These are phyloP conservation scores for Campylorhamphus procurvoides DNA, from an alignment of 2,113 vertebrate genomes.

Conservation along the genomic window DNA sequence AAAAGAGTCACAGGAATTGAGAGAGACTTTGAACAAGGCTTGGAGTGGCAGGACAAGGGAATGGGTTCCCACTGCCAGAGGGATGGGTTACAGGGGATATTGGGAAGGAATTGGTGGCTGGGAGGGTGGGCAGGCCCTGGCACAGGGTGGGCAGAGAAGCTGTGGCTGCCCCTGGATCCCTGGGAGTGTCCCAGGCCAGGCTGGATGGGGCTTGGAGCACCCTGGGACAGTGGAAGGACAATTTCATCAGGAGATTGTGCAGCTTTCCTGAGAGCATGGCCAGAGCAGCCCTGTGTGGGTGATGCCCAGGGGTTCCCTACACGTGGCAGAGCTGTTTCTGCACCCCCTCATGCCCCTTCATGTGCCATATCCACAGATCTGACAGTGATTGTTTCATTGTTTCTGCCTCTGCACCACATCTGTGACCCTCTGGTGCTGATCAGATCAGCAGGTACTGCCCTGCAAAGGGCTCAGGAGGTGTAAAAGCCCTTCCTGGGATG, in stretches of 20 bases:
- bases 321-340: accelerated
- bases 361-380: neutral
- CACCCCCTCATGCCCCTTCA: neutral
- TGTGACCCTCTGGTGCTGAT: neutral
- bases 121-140: neutral
- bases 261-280: no score
- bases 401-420: accelerated
- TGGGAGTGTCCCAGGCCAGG: neutral
- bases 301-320: neutral
- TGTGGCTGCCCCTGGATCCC: neutral
- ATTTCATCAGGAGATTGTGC: neutral
- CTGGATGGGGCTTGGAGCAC: neutral
- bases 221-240: neutral
- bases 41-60: neutral
- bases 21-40: neutral
- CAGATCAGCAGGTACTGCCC: neutral
- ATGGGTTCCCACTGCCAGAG: neutral
- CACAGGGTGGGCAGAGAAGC: neutral
- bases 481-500: neutral
- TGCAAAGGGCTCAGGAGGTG: neutral
- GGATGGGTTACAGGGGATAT: neutral
- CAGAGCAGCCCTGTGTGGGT: neutral
- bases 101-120: no score
- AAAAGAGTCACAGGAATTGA: neutral
- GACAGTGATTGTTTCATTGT: accelerated